Evolutionary conservation across 2,888 invertebrate genomes (phyloP).

Genomic region (Panzeria rudis): DNA sequence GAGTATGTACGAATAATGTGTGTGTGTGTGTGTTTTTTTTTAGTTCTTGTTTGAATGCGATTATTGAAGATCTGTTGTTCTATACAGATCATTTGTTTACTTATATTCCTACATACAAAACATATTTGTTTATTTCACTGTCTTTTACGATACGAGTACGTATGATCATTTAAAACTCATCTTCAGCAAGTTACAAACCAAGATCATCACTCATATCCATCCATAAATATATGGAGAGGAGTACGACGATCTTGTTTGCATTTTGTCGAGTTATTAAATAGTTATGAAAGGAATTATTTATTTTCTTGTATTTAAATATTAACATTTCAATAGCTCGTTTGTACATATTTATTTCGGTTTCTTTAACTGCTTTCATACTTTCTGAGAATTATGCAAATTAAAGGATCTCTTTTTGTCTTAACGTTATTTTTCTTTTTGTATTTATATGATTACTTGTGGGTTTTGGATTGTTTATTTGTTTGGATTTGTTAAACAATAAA

Average conservation of each 20-base stretch:
- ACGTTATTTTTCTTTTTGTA: background rate
- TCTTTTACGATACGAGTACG: slow-evolving; percentile 7
- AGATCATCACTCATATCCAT: slow-evolving; percentile 45
- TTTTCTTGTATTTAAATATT: slow-evolving; percentile 58
- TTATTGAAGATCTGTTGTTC: slow-evolving; percentile 49
- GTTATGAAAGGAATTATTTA: slow-evolving; percentile 72
- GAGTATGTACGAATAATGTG: slow-evolving; percentile 31
- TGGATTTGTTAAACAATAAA: slow-evolving; percentile 59
- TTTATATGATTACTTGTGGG: slow-evolving; percentile 59
- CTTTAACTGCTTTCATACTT: slow-evolving; percentile 45
- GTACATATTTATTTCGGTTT: slow-evolving; percentile 54
- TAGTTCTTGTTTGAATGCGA: slow-evolving; percentile 43
- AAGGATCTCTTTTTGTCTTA: slow-evolving; percentile 61
- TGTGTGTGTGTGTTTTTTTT: background rate
- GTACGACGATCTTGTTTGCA: slow-evolving; percentile 27
- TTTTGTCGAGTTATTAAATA: slow-evolving; percentile 64
- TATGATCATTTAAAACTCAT: slow-evolving; percentile 41
- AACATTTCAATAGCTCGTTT: slow-evolving; percentile 64
- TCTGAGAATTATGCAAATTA: slow-evolving; percentile 74
- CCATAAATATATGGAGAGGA: background rate
- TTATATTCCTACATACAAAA: background rate
- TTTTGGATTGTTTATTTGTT: slow-evolving; percentile 47
- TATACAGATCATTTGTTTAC: slow-evolving; percentile 8
- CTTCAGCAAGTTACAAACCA: slow-evolving; percentile 22
- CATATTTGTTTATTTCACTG: slow-evolving; percentile 27